Evolutionary conservation across 2,888 invertebrate species (phyloP).

Genomic region (Heliothis peltigera): DNA sequence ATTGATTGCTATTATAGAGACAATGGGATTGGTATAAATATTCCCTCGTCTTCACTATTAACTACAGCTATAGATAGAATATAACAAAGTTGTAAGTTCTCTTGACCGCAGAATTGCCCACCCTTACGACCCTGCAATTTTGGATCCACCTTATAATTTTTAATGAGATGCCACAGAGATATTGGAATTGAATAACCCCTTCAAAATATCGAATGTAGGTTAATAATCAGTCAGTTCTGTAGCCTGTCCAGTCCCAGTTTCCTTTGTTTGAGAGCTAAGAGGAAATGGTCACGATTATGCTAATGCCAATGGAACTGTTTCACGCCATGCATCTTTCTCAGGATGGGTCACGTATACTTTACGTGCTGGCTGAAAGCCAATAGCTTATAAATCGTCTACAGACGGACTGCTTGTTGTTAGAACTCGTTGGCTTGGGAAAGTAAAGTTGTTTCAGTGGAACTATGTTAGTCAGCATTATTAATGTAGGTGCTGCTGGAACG

Average conservation of each 20-base stretch:
- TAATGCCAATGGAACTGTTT: constrained; percentile 49
- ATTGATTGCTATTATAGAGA: no score
- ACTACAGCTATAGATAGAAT: no score
- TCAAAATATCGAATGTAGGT: constrained; percentile 2
- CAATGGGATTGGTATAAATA: no score
- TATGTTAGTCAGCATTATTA: neutral
- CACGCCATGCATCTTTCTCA: constrained; percentile 55
- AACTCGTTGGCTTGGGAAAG: constrained; percentile 48
- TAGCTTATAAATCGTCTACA: constrained; percentile 44
- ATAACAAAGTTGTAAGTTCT: no score
- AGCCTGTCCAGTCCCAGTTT: constrained; percentile 29
- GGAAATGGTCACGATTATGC: constrained; percentile 50
- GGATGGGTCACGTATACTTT: constrained; percentile 47
- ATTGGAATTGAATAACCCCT: neutral
- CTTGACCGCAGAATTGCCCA: no score
- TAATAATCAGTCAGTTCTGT: constrained; percentile 10
- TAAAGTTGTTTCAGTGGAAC: constrained; percentile 31
- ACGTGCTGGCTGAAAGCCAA: constrained; percentile 55
- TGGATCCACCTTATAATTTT: neutral
- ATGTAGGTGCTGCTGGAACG: no score
- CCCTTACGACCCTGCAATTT: no score
- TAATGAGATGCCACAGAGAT: neutral
- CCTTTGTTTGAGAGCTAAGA: constrained; percentile 34
- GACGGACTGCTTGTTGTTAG: constrained; percentile 29
- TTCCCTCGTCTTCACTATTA: no score